Base-by-base conservation (phyloP, 1,140 invertebrate genomes). In the Brachystomella parvula region DNA sequence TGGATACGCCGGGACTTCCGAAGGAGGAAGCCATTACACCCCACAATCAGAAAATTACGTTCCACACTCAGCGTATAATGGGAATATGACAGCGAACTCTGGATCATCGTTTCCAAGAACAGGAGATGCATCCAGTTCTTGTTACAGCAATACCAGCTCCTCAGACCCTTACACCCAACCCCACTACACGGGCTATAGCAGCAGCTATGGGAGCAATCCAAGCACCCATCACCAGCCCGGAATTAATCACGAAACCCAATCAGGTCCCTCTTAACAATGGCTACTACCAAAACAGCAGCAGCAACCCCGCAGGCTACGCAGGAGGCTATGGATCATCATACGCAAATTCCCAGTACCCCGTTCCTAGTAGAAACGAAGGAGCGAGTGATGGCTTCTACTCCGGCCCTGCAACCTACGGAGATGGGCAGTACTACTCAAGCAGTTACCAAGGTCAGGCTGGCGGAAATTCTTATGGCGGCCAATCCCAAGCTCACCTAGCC, bases 391-490 rank as follows among this genome's bases (percentile, higher is more conserved):
- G 9, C 12, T 53, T 24, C 49, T 9, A 19, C 35, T 53, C 12
- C 49, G 24, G 12, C 6, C 12, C 6, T 24, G 24, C 49, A 15
- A 15, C 12, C 24, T 53, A 53, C 35, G 35, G 35, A 17, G 67
- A 28, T 53, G 76, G 67, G 74, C 78, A n/a, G 88, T 65, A 71
- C n/a, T 66, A 74, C 35, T 70, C 69, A 65, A 72, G 70, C 60
- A 71, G 72, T 39, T 73, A 73, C 66, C 71, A 74, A 58, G 69
- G 71, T 68, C 70, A 73, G 61, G 66, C 68, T 33, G 64, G 64
- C 0, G 69, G 70, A 28, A 73, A 71, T 32, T 73, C 71, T 60
- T 60, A 68, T 9, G 66, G 66, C 56, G n/a, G n/a, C n/a, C n/a
- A n/a, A n/a, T n/a, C n/a, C n/a, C n/a, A n/a, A n/a, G n/a, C n/a